Base-by-base conservation (phyloP, 2,113 vertebrate genomes). In the Sturnira hondurensis region DNA sequence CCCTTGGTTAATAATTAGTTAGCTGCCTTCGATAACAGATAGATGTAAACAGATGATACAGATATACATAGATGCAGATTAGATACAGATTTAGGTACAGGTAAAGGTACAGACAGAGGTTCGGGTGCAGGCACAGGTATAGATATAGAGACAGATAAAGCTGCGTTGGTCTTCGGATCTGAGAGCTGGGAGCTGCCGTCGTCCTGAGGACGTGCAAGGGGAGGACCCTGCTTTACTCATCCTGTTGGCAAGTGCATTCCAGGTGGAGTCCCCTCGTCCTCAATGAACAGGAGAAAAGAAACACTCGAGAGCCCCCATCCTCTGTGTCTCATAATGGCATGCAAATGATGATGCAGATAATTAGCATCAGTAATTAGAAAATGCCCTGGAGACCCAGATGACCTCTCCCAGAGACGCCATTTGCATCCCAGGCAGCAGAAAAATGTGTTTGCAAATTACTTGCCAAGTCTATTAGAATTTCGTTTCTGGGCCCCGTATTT, bases 361-460 rank as follows among this genome's bases (percentile, higher is more conserved):
- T 97, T 95, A 97, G 76, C 95, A 90, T 95, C 24, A 65, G 65
- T 90, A 95, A 97, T 97, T 97, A 96, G 87, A 78, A 92, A 94
- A 76, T 2, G 24, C 47, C 76, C 65, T 5, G 31, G 87, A 84
- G 87, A 56, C 2, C 26, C 82, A 54, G 82, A 56, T 1, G 16
- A 38, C 74, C 70, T 86, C 89, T 94, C 95, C 82, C 86, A 56
- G 89, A 86, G 93, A 88, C 2, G n/a, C 93, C 24, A 7, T 83
- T 88, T 33, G 17, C 83, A 92, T 76, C 73, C 74, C 1, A 20
- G 96, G 45, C 61, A 26, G 58, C 89, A 84, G 91, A 95, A 81
- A 94, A 81, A 89, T 94, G 52, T 61, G 52, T 78, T 95, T 0
- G 0, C 89, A 84, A 95, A 96, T 96, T 33, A 80, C 93, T 96